Evolutionary conservation across 2,888 invertebrate species (phyloP).

Genomic region (Alviniconcha strummeri): DNA sequence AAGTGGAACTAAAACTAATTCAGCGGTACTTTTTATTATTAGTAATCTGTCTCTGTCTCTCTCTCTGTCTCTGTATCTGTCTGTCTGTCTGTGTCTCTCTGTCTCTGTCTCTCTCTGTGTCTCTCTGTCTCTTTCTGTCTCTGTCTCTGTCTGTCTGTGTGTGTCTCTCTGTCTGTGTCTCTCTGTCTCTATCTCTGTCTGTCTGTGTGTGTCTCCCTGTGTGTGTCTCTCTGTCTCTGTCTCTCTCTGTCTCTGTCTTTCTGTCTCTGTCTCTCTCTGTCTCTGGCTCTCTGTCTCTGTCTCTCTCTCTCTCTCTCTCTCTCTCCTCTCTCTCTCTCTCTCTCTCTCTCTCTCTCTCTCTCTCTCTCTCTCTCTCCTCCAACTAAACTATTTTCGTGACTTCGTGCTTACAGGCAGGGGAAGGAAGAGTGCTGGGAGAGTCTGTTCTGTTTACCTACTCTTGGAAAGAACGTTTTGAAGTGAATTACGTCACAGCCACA

Average conservation of each 20-base stretch:
- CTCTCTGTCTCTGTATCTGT: background rate
- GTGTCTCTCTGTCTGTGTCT: background rate
- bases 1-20: no score
- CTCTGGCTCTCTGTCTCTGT: slow-evolving; percentile 3
- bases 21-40: no score
- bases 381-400: no score
- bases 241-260: slow-evolving; percentile 16
- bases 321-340: background rate
- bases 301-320: slow-evolving; percentile 18
- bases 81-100: background rate
- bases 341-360: slow-evolving; percentile 12
- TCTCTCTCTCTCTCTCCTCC: slow-evolving; percentile 16
- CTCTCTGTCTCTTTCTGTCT: background rate
- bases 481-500: slow-evolving; percentile 23
- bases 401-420: slow-evolving; percentile 2
- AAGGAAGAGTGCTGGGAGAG: slow-evolving; percentile 12
- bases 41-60: background rate
- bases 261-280: background rate
- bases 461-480: slow-evolving; percentile 9
- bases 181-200: background rate
- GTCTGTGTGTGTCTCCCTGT: background rate
- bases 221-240: background rate
- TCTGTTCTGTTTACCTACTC: slow-evolving; percentile 25
- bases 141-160: background rate
- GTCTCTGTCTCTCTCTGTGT: background rate